Percentiles rank a stretch among this genome's conserved stretches.
phyloP scores from a whole-genome alignment of 2,888 invertebrate genomes.

The Miltochrista miniata region DNA sequence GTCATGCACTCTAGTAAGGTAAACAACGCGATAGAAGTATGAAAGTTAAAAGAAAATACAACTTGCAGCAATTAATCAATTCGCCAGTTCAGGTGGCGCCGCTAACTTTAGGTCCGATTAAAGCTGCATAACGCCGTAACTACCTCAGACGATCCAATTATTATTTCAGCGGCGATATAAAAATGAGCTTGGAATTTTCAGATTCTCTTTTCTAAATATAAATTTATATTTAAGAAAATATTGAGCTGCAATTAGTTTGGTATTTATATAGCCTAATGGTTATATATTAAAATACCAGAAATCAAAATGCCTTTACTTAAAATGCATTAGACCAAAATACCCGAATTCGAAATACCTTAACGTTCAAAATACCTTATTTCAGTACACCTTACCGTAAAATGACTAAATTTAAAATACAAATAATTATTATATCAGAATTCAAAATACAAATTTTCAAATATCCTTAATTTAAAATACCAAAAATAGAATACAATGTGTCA shows the following conservation, averaged over 20 bases:
- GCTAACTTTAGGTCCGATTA: conserved; percentile 36
- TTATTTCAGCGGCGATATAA: conserved; percentile 20
- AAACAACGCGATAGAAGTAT: conserved; percentile 1
- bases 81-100: conserved; percentile 31
- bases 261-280: too few species aligned
- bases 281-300: too few species aligned
- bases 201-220: conserved; percentile 13
- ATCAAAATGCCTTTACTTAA: too few species aligned
- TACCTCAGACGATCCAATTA: conserved; percentile 27
- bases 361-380: too few species aligned
- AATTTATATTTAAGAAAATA: conserved; percentile 7
- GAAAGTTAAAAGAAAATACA: conserved; percentile 14
- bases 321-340: too few species aligned
- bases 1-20: neutral
- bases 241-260: neutral
- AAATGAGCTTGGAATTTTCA: conserved; percentile 17
- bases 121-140: conserved; percentile 29
- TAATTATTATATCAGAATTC: too few species aligned
- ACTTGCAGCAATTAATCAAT: conserved; percentile 48
- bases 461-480: too few species aligned
- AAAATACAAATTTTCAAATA: too few species aligned
- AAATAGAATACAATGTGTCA: too few species aligned
- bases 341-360: too few species aligned
- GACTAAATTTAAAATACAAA: too few species aligned
- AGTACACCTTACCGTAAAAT: too few species aligned